Percentiles rank a stretch among this genome's conserved stretches.
phyloP scores from a whole-genome alignment of 2,797 vertebrate species.

The Enteromius mattozi region DNA sequence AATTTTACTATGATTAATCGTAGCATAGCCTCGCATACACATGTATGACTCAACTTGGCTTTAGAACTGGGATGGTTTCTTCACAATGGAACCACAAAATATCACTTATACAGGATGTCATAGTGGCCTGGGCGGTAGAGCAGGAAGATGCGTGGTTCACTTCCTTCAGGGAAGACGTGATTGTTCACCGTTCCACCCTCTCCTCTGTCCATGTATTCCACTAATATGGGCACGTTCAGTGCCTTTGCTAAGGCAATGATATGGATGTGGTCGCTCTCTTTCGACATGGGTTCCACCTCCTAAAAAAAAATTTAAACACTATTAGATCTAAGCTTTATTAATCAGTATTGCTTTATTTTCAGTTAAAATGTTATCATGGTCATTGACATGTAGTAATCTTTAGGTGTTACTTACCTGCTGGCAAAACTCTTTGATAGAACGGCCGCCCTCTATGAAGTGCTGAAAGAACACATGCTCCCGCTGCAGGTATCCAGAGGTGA shows the following conservation, averaged over 20 bases:
- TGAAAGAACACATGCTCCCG: constrained; percentile 86
- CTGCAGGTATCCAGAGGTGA: constrained; percentile 94
- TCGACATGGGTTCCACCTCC: constrained; percentile 97
- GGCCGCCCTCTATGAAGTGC: constrained; percentile 95
- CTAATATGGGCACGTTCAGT: constrained; percentile 88
- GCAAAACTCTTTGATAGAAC: constrained; percentile 95
- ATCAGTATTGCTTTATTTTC: neutral
- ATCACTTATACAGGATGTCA: constrained; percentile 95
- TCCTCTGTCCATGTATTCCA: constrained; percentile 97
- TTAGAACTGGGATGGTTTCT: constrained; percentile 60
- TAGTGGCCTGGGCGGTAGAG: constrained; percentile 96
- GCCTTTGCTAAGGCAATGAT: constrained; percentile 95
- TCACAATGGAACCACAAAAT: constrained; percentile 55
- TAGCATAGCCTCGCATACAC: constrained; percentile 71
- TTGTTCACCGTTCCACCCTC: constrained; percentile 93
- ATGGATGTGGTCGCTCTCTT: constrained; percentile 98
- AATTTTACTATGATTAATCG: constrained; percentile 62
- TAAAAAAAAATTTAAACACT: constrained; percentile 55
- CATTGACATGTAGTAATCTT: neutral
- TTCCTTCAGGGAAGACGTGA: constrained; percentile 92
- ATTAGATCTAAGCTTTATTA: neutral
- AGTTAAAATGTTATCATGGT: no score
- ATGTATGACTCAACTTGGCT: constrained; percentile 70
- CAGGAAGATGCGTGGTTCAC: constrained; percentile 91
- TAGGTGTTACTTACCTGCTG: constrained; percentile 81